phyloP scores from a whole-genome alignment of 2,888 invertebrate species.

The Chloromyia formosa region DNA sequence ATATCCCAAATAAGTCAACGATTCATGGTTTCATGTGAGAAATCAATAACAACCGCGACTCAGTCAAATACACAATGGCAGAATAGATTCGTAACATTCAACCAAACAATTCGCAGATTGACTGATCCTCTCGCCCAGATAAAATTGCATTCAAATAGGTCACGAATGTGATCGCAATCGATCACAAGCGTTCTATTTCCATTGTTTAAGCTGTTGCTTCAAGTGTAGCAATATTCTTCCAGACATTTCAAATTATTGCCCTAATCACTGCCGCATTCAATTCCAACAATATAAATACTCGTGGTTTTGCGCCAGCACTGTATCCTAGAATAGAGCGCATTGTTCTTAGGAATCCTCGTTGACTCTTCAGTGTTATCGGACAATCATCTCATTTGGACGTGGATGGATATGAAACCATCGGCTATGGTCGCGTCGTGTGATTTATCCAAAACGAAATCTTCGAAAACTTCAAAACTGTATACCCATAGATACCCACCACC shows the following conservation, averaged over 20 bases:
- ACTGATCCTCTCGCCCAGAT: background rate
- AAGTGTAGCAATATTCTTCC: background rate
- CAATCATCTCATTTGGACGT: conserved; percentile 25
- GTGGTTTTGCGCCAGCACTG: background rate
- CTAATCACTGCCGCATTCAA: conserved; percentile 10
- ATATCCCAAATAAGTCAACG: no score
- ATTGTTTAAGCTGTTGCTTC: conserved; percentile 4
- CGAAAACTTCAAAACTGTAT: background rate
- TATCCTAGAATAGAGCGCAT: no score
- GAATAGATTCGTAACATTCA: background rate
- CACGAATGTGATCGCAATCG: conserved; percentile 38
- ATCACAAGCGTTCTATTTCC: conserved; percentile 30
- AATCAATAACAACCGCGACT: background rate
- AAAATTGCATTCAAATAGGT: conserved; percentile 17
- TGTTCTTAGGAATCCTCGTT: conserved; percentile 3
- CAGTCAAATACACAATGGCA: background rate
- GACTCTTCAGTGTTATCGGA: conserved; percentile 21
- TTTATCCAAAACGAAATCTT: conserved; percentile 28
- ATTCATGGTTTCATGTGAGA: background rate
- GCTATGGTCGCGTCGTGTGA: conserved; percentile 10
- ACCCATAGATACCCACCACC: background rate
- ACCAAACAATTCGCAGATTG: background rate
- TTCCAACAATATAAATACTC: background rate
- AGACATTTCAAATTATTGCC: conserved; percentile 1
- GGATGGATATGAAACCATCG: conserved; percentile 22